Conservation (phyloP, 2,888 invertebrate species). For the Erebia aethiops region DNA sequence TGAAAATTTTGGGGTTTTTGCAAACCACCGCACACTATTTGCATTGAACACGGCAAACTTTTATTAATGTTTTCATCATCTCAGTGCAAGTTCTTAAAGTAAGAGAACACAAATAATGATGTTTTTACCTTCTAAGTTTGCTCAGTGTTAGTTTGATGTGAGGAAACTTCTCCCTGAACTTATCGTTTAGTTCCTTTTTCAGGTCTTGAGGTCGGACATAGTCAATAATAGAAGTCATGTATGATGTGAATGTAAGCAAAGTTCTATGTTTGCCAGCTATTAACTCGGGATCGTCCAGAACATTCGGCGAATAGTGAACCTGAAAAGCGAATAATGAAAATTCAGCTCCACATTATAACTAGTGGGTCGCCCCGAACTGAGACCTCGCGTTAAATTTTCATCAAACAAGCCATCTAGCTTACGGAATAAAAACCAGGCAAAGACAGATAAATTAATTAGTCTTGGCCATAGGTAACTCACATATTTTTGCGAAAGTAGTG, state of each 20-base stretch:
- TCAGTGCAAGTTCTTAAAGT: not conserved
- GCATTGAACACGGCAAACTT: too few species aligned
- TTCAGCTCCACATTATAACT: not conserved
- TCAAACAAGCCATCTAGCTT: too few species aligned
- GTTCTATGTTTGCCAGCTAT: constrained; percentile 95
- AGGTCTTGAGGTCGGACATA: constrained; percentile 97
- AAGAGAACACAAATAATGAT: constrained; percentile 12
- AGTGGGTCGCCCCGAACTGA: too few species aligned
- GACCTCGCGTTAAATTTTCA: too few species aligned
- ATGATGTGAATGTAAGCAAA: constrained; percentile 92
- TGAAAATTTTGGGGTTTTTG: too few species aligned
- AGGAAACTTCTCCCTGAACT: constrained; percentile 97
- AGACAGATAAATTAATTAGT: too few species aligned
- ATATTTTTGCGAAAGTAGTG: constrained; percentile 69
- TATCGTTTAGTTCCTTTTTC: constrained; percentile 98
- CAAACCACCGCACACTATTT: too few species aligned
- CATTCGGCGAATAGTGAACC: constrained; percentile 91
- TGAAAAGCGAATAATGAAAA: constrained; percentile 43
- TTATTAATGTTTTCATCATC: too few species aligned
- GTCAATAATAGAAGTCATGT: constrained; percentile 97
- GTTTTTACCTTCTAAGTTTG: constrained; percentile 93
- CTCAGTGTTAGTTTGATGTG: constrained; percentile 96
- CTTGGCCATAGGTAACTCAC: constrained; percentile 50
- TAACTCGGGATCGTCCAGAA: constrained; percentile 96
- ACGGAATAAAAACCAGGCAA: too few species aligned